Conservation (phyloP, 2,113 vertebrate species). For the Leucosticte australis region DNA sequence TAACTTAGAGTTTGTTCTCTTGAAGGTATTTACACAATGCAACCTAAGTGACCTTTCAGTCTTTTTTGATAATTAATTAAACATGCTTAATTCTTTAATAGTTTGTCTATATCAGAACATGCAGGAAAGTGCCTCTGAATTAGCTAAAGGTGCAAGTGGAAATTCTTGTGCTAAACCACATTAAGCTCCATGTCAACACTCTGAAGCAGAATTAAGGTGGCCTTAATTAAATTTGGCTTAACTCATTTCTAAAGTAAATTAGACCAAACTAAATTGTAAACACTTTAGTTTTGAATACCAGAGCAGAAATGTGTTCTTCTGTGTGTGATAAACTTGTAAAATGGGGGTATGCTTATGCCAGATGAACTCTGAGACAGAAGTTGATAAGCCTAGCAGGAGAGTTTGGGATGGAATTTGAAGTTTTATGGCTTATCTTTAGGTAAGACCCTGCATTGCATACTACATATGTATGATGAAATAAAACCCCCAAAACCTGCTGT, state of each 20-base stretch:
- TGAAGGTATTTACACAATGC: background rate
- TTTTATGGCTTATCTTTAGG: background rate
- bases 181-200: conserved; percentile 56
- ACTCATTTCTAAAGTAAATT: conserved; percentile 58
- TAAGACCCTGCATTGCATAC: background rate
- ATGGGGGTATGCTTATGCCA: background rate
- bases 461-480: background rate
- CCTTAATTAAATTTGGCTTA: conserved; percentile 63
- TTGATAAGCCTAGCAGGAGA: background rate
- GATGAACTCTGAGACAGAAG: background rate
- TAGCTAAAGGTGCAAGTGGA: conserved; percentile 1
- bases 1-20: background rate
- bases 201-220: conserved; percentile 38
- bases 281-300: background rate
- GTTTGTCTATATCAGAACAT: background rate
- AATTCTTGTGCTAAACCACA: conserved; percentile 45
- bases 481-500: background rate
- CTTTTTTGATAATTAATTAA: conserved; percentile 34
- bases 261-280: conserved; percentile 35
- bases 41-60: background rate
- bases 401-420: background rate
- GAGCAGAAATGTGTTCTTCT: background rate
- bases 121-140: background rate
- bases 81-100: conserved; percentile 20
- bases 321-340: background rate